Base-by-base conservation (phyloP, 2,888 invertebrate species). In the Acanthopleura granulata region DNA sequence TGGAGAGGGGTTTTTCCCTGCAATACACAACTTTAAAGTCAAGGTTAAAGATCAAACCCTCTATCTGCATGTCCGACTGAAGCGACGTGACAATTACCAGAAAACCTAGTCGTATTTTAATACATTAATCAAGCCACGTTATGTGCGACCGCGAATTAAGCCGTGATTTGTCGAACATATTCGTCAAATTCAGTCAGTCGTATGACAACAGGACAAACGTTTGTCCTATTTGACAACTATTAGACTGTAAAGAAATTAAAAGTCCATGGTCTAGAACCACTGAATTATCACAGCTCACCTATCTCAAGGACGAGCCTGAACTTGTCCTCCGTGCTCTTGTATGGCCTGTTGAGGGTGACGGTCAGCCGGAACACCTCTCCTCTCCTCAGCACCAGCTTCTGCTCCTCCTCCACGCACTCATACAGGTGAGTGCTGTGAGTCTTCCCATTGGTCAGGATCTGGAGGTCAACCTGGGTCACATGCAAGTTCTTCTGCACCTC, bases 391-490 rank as follows among this genome's bases (percentile, higher is more conserved):
- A 86, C 81, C 29, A 86, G 80, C 15, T 76, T 78, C n/a, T 79
- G 78, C 15, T 72, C 51, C 15, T 72, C 51, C 40, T 78, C 78
- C 0, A 79, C 77, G 4, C 78, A 73, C 29, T 80, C 81, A 71
- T 82, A 85, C 50, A 79, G 77, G 51, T 83, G 82, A 0, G 84
- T 84, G 78, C 81, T 82, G 73, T 85, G 85, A 0, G 92, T 88
- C 73, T 92, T 92, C 0, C 94, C 93, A 87, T 95, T 95, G 83
- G 94, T 94, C 79, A 91, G 90, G 0, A 94, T 93, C 86, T 94
- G 94, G 83, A 95, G 92, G 84, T 94, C 92, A 77, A 96, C 94
- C 78, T 93, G 92, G 82, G 30, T 25, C 27, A 75, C 61, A 40
- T 71, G 49, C 15, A 72, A 9, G 27, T 49, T 50, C n/a, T 50